Conservation (phyloP, 2,888 invertebrate species). For the Mimumesa dahlbomi region DNA sequence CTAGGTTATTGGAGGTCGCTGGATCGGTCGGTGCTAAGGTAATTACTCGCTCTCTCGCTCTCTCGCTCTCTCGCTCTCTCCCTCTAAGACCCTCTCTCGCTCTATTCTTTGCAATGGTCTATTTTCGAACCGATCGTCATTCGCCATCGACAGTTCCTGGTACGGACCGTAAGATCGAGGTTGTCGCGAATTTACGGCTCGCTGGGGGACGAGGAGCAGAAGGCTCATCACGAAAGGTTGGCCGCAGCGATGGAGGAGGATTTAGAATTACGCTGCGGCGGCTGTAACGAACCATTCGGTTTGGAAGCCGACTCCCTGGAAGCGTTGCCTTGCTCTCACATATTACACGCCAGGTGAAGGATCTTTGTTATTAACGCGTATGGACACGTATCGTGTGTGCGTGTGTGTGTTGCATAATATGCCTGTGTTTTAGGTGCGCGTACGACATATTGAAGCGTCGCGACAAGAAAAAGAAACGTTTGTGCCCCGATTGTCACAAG, state of each 20-base stretch:
- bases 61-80: constrained; percentile 1
- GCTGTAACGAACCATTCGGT: constrained; percentile 90
- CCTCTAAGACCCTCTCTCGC: background rate
- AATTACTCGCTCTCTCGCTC: constrained; percentile 30
- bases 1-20: constrained; percentile 90
- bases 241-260: constrained; percentile 85
- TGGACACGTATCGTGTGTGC: too few relatives aligned
- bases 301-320: constrained; percentile 88
- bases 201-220: constrained; percentile 90
- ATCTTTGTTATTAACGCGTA: too few relatives aligned
- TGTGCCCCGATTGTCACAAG: constrained; percentile 88
- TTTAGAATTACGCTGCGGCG: constrained; percentile 90
- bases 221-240: constrained; percentile 87
- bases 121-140: background rate
- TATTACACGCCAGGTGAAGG: constrained; percentile 89
- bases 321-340: constrained; percentile 92
- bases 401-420: too few relatives aligned
- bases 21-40: constrained; percentile 94
- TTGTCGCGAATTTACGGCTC: constrained; percentile 91
- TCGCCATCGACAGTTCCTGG: constrained; percentile 89
- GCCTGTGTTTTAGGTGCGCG: constrained; percentile 85
- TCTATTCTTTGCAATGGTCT: background rate
- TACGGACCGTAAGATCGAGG: constrained; percentile 89
- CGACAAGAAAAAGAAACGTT: constrained; percentile 84
- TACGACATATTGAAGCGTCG: constrained; percentile 85